Evolutionary conservation across 2,888 invertebrate genomes (phyloP), one percentile per base, ranked within the genome.

Genomic region (Luperina nickerlii): DNA sequence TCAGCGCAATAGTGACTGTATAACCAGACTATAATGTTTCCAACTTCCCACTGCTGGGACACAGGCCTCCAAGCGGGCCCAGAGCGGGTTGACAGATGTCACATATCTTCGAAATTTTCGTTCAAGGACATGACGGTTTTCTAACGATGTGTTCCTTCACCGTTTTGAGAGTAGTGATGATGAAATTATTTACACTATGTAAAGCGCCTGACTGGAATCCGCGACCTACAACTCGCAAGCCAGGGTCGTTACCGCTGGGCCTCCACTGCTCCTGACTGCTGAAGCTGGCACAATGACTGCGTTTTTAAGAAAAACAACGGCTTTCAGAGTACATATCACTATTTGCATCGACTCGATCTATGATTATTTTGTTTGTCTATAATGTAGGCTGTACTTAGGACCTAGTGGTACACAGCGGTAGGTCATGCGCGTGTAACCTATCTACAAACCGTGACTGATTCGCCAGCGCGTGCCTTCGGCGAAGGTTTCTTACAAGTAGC

Each of bases 401-500:
- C 65, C 8, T 60, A 66, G 8, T 32, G 45, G 32, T 32, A 27
- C 32, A 45, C 54, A 48, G 57, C 45, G 42, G 27, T 24, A 54
- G 77, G 81, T 82, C 77, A 71, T 18, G 78, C 71, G 1, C 67
- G 83, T 82, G 83, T 68, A 82, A 83, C 62, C 71, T 83, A 63
- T 68, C 66, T 72, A 7, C 54, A 54, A 68, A 20, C 75, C 20
- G 54, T 38, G 67, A 42, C 62, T 24, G 45, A 81, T 67, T 32
- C 57, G 45, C 27, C 24, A 38, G 62, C 82, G 45, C 62, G 76
- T 75, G 67, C 67, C 75, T 3, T 24, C 42, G n/a, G 6, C 48
- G 57, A 27, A 38, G 48, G 42, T 42, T 42, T 32, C n/a, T 48
- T 57, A 8, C 5, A 18, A 81, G n/a, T 45, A 42, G 32, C 15